These are phyloP conservation scores for Hirtodrosophila duncani DNA, from an alignment of 2,888 invertebrate species.

Conservation along the genomic window DNA sequence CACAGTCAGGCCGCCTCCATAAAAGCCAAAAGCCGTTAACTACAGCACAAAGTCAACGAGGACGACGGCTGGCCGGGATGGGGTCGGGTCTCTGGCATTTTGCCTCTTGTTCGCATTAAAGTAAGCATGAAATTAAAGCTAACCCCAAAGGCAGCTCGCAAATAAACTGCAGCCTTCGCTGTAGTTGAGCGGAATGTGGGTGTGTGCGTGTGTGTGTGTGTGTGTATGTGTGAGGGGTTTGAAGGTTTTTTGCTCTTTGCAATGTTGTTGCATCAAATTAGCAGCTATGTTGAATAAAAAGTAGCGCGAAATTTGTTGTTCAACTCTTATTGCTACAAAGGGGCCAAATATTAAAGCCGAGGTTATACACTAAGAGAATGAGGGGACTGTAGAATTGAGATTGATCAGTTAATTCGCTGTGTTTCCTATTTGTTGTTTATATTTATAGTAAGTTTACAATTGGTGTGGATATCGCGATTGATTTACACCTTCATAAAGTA, in stretches of 20 bases:
- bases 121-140: constrained; percentile 77
- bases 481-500: no score
- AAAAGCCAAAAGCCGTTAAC: constrained; percentile 57
- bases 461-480: no score
- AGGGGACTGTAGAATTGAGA: not conserved
- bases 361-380: constrained; percentile 13
- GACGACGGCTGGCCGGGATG: not conserved
- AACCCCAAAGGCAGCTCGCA: constrained; percentile 57
- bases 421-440: not conserved
- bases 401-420: not conserved
- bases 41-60: constrained; percentile 63
- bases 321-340: constrained; percentile 27
- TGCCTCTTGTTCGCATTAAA: constrained; percentile 66
- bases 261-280: constrained; percentile 69
- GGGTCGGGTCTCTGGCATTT: constrained; percentile 13
- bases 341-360: constrained; percentile 17
- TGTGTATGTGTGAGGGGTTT: not conserved
- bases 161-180: constrained; percentile 51
- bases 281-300: constrained; percentile 57
- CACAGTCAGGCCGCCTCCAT: no score
- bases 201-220: no score
- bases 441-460: not conserved
- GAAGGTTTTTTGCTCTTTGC: constrained; percentile 42
- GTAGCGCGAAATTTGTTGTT: constrained; percentile 46
- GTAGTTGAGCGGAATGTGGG: constrained; percentile 9